Conservation (phyloP, 1,140 invertebrate species). For the Tyrophagus putrescentiae region DNA sequence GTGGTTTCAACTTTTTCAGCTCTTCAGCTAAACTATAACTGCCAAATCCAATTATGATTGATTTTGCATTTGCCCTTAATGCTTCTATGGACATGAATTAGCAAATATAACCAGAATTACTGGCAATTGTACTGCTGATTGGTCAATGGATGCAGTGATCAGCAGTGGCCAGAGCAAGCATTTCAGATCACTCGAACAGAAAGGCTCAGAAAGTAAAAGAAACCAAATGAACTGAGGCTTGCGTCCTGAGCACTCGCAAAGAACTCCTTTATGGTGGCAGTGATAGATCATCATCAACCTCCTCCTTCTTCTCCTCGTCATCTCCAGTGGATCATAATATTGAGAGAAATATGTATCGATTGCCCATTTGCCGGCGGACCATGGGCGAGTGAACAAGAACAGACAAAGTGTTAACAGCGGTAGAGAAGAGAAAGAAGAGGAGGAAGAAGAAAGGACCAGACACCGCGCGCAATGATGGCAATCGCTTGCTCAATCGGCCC, state of each 20-base stretch:
- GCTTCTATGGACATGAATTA: too few relatives aligned
- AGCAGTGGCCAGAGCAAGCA: not conserved
- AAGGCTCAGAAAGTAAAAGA: not conserved
- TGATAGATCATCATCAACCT: not conserved
- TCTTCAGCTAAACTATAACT: not conserved
- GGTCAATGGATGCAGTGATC: too few relatives aligned
- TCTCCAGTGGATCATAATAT: too few relatives aligned
- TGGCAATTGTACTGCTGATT: too few relatives aligned
- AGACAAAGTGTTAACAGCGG: conserved; percentile 12
- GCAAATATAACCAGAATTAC: too few relatives aligned
- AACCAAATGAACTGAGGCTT: not conserved
- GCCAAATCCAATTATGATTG: conserved; percentile 4
- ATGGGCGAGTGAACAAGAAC: not conserved
- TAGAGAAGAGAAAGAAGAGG: too few relatives aligned
- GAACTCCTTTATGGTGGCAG: conserved; percentile 9
- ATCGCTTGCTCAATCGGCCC: too few relatives aligned
- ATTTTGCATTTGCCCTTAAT: conserved; percentile 1
- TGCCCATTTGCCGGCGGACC: conserved; percentile 8
- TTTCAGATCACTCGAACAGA: not conserved
- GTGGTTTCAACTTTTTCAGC: too few relatives aligned
- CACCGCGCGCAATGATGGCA: too few relatives aligned
- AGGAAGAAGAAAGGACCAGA: too few relatives aligned
- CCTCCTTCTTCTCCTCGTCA: not conserved
- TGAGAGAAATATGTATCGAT: not conserved
- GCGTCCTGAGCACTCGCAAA: not conserved